A percentile compares a stretch with the other conserved stretches of the same genome.
Evolutionary conservation across 2,113 vertebrate species (phyloP).

Genomic region (Connochaetes taurinus): DNA sequence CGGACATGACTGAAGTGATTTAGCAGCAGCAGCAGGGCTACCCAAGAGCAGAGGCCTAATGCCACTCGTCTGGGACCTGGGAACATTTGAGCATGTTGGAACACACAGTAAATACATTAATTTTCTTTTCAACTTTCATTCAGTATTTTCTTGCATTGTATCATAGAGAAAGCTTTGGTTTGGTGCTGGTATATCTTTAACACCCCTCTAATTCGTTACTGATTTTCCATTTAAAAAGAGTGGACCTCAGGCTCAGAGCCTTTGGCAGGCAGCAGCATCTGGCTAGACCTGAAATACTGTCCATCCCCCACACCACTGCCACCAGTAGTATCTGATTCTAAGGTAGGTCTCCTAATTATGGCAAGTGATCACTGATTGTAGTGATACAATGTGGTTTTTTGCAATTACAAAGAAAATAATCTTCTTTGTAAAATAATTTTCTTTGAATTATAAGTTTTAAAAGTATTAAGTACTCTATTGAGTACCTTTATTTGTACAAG

Average conservation of each 20-base stretch:
- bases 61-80: not conserved
- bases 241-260: not conserved
- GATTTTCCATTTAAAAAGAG: not conserved
- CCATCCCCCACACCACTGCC: too few relatives aligned
- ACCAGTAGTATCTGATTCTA: not conserved
- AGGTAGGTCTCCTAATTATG: slow-evolving; percentile 11
- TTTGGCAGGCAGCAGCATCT: not conserved
- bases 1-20: too few relatives aligned
- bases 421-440: too few relatives aligned
- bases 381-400: not conserved
- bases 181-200: not conserved
- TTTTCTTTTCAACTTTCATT: not conserved
- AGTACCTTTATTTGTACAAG: not conserved
- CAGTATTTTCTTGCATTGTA: not conserved
- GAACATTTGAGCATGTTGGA: not conserved
- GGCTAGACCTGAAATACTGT: not conserved
- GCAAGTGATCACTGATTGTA: not conserved
- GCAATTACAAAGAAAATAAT: too few relatives aligned
- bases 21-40: not conserved
- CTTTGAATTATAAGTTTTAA: not conserved
- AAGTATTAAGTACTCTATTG: not conserved
- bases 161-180: not conserved
- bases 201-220: not conserved
- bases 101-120: not conserved
- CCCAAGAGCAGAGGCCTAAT: not conserved